Evolutionary conservation across 1,140 invertebrate genomes (phyloP), one percentile per base, ranked within the genome.

Genomic region (Megathymus violae): DNA sequence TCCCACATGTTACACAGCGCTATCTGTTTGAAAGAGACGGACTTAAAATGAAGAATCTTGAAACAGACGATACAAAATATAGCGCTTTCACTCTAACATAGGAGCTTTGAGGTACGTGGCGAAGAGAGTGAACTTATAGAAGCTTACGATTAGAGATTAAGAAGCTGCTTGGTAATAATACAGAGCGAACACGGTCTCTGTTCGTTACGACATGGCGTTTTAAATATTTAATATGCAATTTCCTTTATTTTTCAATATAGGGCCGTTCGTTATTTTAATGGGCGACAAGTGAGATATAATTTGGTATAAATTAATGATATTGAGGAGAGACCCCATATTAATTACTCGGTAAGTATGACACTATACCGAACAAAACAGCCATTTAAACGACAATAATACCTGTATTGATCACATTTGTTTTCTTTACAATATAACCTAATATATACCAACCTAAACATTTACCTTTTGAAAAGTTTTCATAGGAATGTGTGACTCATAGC

Each of bases 191-290:
- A 85, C 83, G 88, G 80, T 83, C 74, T 82, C 76, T 78, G 74
- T 79, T 86, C 72, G 72, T 77, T 80, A 78, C 76, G 79, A 81
- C 77, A 82, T 73, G 75, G 74, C 69, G 78, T 78, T 89, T 88
- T 89, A 88, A 89, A 89, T 91, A 91, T 89, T 91, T 87, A 87
- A 87, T 85, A 86, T 82, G 80, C 79, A 86, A 84, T 88, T 83
- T 89, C 79, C 78, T 82, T 79, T 83, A 86, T 78, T 85, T 85
- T 80, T 82, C 64, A 77, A 82, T 59, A 66, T 67, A 60, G 67
- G 46, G 61, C 62, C 73, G 73, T 64, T 44, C 14, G 74, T 82
- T 82, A 76, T 75, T 77, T 60, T 80, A 81, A 83, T 82, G 72
- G 64, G 69, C 50, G 63, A 71, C 62, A 76, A 82, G 69, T 81